Evolutionary conservation across 2,888 invertebrate genomes (phyloP).

Genomic region (Rosalia funebris): DNA sequence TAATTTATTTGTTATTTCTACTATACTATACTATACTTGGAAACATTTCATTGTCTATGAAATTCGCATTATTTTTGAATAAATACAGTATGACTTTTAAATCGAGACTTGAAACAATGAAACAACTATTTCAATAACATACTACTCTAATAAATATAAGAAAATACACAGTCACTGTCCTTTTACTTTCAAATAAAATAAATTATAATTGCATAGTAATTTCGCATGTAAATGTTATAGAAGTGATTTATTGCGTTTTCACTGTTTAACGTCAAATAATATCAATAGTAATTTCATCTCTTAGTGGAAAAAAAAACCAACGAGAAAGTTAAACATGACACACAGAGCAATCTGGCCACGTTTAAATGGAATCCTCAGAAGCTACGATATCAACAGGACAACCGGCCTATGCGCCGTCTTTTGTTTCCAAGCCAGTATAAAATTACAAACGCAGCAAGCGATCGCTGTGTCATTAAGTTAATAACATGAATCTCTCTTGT

Average conservation of each 20-base stretch:
- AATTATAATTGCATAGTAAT: neutral
- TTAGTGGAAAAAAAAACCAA: neutral
- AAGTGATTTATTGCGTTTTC: neutral
- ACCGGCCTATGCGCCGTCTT: neutral
- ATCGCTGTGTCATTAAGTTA: neutral
- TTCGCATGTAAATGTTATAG: neutral
- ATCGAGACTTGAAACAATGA: too few relatives aligned
- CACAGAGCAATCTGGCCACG: too few relatives aligned
- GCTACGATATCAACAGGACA: neutral
- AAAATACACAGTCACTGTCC: neutral
- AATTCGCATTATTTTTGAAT: too few relatives aligned
- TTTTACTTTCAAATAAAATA: neutral
- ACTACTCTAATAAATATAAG: too few relatives aligned
- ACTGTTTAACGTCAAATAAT: neutral
- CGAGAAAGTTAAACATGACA: conserved; percentile 1
- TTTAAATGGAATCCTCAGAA: neutral
- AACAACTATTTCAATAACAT: too few relatives aligned
- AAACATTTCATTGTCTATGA: too few relatives aligned
- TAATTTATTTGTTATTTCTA: too few relatives aligned
- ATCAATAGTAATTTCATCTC: neutral
- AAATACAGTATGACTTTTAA: too few relatives aligned
- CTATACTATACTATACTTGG: too few relatives aligned
- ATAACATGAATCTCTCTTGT: conserved; percentile 1
- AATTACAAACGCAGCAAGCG: conserved; percentile 4
- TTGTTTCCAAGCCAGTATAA: conserved; percentile 6